Base-by-base conservation (phyloP, 2,888 invertebrate species). In the Catotricha subobsoleta region DNA sequence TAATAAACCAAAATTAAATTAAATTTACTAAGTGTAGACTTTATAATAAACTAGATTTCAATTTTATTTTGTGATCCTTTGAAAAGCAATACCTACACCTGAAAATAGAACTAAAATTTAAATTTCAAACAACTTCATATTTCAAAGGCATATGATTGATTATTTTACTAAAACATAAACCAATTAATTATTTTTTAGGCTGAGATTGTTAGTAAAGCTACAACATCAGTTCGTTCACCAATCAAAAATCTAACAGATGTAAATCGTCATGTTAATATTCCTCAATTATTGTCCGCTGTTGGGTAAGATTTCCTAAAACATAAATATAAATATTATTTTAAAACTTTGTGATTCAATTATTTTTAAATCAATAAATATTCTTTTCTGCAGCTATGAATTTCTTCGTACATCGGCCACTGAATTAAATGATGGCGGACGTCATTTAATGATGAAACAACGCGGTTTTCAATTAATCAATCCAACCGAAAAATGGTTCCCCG, bases 401-500 rank as follows among this genome's bases (percentile, higher is more conserved):
- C 66, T 91, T 45, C 71, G 82, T 39, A 84, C 83, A 0, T 67
- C 71, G 16, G 74, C 80, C 1, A 59, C 76, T 23, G 67, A 68
- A 19, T 53, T 81, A 12, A 69, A 69, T 44, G 84, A 86, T 55
- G 80, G 80, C 19, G 84, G 82, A 1, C 69, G 73, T 50, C 68
- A 70, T 43, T 69, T 73, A 49, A 75, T 80, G 48, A 71, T 75
- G 54, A 69, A 76, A 53, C 86, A 87, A 58, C 72, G 78, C 50
- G 88, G 88, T 36, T 88, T 87, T 60, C 83, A 87, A 55, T 71
- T 76, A 56, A 67, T 90, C 39, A 86, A 87, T 62, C 88, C 90
- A 2, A 81, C 80, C 1, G 80, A 90, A 50, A 74, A 79, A 48
- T 86, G 84, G 82, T 90, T 86, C 59, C 83, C 84, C 57, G 86